These are phyloP conservation scores for Drosophila cardini DNA, from an alignment of 1,140 invertebrate species.

Conservation along the genomic window DNA sequence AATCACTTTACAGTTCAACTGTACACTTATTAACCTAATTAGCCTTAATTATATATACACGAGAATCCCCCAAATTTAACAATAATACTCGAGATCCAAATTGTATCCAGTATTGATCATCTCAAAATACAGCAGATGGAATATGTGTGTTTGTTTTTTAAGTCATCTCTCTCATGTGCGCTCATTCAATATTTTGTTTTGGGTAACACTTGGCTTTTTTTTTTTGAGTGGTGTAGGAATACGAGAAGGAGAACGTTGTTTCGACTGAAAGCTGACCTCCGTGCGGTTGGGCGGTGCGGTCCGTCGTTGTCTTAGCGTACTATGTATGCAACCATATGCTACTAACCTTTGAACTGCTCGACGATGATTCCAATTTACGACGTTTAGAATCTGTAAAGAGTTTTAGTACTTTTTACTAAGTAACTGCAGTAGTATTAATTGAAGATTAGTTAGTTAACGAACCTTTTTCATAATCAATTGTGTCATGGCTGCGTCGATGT, in stretches of 20 bases:
- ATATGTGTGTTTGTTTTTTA: slow-evolving; percentile 16
- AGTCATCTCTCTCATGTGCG: slow-evolving; percentile 16
- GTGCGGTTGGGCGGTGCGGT: slow-evolving; percentile 34
- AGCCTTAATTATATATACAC: neutral
- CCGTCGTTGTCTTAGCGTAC: slow-evolving; percentile 76
- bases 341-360: slow-evolving; percentile 90
- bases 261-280: slow-evolving; percentile 27
- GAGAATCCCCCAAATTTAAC: slow-evolving; percentile 18
- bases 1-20: slow-evolving; percentile 31
- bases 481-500: slow-evolving; percentile 84
- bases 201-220: slow-evolving; percentile 31
- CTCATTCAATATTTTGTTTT: slow-evolving; percentile 11
- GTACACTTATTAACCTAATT: slow-evolving; percentile 16
- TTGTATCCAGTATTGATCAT: slow-evolving; percentile 26
- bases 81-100: slow-evolving; percentile 31
- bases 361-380: slow-evolving; percentile 90
- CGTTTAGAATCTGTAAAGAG: slow-evolving; percentile 89
- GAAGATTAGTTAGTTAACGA: slow-evolving; percentile 36
- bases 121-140: slow-evolving; percentile 8
- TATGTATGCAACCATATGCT: slow-evolving; percentile 85
- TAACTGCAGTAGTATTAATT: neutral
- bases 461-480: slow-evolving; percentile 86
- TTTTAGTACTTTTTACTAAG: neutral
- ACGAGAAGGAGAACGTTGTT: slow-evolving; percentile 13
- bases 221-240: slow-evolving; percentile 38